These are phyloP conservation scores for Embiotoca jacksoni DNA, from an alignment of 2,113 vertebrate species.

Conservation along the genomic window DNA sequence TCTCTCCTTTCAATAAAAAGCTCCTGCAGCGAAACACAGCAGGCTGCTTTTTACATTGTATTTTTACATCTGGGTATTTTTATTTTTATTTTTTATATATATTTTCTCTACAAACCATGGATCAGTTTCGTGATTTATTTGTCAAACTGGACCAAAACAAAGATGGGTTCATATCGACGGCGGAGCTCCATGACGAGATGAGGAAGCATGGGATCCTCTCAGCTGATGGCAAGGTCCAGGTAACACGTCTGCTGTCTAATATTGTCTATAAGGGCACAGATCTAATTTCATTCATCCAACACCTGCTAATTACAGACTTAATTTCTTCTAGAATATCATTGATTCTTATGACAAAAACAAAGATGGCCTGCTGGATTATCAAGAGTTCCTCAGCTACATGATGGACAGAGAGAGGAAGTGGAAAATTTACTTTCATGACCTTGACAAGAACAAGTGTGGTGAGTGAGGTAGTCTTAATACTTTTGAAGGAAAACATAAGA, in stretches of 20 bases:
- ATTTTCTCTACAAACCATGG: conserved; percentile 58
- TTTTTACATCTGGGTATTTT: too few species aligned
- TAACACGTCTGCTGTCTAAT: conserved; percentile 11
- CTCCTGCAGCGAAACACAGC: neutral
- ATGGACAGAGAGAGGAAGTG: conserved; percentile 83
- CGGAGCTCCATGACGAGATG: conserved; percentile 82
- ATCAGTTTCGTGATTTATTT: conserved; percentile 80
- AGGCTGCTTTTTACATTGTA: neutral
- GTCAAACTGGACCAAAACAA: conserved; percentile 79
- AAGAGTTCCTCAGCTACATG: conserved; percentile 83
- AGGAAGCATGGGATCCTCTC: conserved; percentile 78
- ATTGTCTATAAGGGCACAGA: too few species aligned
- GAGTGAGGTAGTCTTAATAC: conserved; percentile 39
- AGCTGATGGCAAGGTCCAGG: conserved; percentile 76
- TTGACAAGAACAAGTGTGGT: conserved; percentile 85
- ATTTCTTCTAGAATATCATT: conserved; percentile 68
- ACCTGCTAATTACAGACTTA: neutral
- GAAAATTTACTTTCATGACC: conserved; percentile 82
- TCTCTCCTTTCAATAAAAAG: neutral
- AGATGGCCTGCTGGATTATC: conserved; percentile 80
- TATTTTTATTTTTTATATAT: neutral
- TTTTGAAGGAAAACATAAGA: neutral
- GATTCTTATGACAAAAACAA: conserved; percentile 77
- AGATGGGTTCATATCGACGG: conserved; percentile 79
- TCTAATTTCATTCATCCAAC: neutral